Conservation (phyloP, 2,113 vertebrate genomes). For the Plestiodon gilberti region DNA sequence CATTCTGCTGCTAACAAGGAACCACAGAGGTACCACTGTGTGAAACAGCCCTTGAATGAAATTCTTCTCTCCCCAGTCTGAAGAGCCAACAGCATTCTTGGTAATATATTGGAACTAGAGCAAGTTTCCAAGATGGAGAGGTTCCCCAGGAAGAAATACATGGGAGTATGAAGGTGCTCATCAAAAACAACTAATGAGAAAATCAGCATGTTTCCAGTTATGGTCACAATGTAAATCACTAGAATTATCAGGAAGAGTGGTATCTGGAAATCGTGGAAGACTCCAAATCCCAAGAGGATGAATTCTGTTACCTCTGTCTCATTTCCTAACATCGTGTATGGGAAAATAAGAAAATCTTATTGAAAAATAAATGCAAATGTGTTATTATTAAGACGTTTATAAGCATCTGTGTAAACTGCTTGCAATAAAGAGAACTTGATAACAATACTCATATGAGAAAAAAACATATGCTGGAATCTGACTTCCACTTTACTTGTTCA, state of each 20-base stretch:
- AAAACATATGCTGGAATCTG: no score
- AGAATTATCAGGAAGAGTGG: constrained; percentile 50
- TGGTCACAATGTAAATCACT: constrained; percentile 30
- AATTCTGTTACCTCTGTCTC: constrained; percentile 53
- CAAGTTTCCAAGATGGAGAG: constrained; percentile 56
- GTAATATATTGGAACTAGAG: constrained; percentile 51
- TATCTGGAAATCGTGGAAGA: constrained; percentile 35
- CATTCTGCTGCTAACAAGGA: constrained; percentile 55
- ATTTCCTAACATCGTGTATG: constrained; percentile 39
- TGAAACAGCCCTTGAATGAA: constrained; percentile 58
- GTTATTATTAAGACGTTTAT: no score
- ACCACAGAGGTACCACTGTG: constrained; percentile 62
- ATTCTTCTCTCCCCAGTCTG: constrained; percentile 52
- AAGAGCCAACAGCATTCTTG: constrained; percentile 56
- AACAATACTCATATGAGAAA: no score
- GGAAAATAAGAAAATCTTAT: not conserved
- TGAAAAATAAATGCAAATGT: not conserved
- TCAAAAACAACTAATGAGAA: constrained; percentile 48
- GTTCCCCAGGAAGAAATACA: constrained; percentile 64
- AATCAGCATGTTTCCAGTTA: constrained; percentile 53
- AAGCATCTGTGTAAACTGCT: no score
- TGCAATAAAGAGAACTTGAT: no score
- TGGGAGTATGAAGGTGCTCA: constrained; percentile 53
- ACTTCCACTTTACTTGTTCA: no score
- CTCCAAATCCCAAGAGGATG: constrained; percentile 53